phyloP scores from a whole-genome alignment of 2,888 invertebrate species.

The Girardia tigrina region DNA sequence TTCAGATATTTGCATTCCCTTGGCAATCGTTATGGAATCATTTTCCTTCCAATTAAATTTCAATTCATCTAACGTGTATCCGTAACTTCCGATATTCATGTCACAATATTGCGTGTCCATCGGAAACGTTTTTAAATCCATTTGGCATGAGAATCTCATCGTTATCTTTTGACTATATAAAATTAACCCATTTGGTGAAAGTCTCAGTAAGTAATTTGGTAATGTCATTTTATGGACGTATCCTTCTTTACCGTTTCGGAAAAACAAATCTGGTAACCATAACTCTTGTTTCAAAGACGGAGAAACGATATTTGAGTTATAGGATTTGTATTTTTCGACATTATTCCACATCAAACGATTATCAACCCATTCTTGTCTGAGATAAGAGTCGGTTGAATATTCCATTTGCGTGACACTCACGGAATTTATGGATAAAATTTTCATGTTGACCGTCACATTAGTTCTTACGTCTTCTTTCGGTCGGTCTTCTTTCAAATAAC shows the following conservation, averaged over 20 bases:
- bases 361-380: constrained; percentile 35
- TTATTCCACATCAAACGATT: constrained; percentile 35
- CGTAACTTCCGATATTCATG: constrained; percentile 37
- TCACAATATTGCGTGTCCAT: constrained; percentile 37
- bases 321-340: constrained; percentile 21
- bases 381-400: constrained; percentile 35
- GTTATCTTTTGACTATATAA: constrained; percentile 37
- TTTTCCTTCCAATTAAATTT: constrained; percentile 32
- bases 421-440: constrained; percentile 33
- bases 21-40: constrained; percentile 24
- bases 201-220: constrained; percentile 35
- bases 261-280: constrained; percentile 37
- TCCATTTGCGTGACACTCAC: constrained; percentile 37
- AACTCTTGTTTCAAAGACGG: constrained; percentile 32
- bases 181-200: constrained; percentile 34
- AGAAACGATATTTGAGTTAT: constrained; percentile 32
- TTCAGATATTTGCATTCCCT: constrained; percentile 36
- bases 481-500: constrained; percentile 20
- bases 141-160: constrained; percentile 37
- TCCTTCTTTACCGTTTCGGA: constrained; percentile 37
- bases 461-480: constrained; percentile 29
- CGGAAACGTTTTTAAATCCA: constrained; percentile 37
- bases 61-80: constrained; percentile 35
- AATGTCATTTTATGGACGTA: constrained; percentile 37
- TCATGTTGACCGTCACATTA: constrained; percentile 35